These are phyloP conservation scores for Heterotilapia buettikoferi DNA, from an alignment of 2,113 vertebrate genomes.

Conservation along the genomic window DNA sequence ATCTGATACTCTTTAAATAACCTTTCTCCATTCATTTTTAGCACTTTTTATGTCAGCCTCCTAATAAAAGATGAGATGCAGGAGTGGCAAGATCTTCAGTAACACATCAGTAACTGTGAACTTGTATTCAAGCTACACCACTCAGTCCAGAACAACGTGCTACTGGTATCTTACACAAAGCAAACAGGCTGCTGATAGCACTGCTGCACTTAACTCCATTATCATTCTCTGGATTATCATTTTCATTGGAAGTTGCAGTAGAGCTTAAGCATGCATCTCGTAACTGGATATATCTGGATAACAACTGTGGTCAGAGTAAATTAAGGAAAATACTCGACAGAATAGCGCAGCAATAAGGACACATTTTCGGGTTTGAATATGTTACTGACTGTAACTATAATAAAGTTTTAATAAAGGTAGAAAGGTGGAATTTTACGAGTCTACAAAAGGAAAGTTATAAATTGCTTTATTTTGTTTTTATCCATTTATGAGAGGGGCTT, in stretches of 20 bases:
- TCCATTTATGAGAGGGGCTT: not conserved
- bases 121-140: not conserved
- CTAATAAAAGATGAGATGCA: not conserved
- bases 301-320: not conserved
- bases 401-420: not conserved
- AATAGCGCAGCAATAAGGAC: not conserved
- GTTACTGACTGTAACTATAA: not conserved
- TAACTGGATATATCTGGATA: not conserved
- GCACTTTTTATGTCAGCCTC: not conserved
- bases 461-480: not conserved
- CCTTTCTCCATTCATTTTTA: not conserved
- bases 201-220: not conserved
- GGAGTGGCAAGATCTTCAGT: not conserved
- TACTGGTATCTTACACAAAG: not conserved
- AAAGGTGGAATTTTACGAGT: not conserved
- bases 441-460: not conserved
- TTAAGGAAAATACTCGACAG: not conserved
- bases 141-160: not conserved
- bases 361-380: not conserved
- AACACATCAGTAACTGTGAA: not conserved
- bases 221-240: not conserved
- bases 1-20: accelerated
- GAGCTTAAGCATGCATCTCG: not conserved
- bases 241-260: not conserved
- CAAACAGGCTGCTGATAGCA: not conserved